Percentiles rank a stretch among this genome's conserved stretches.
Evolutionary conservation across 2,113 vertebrate species (phyloP).

Genomic region (Nibea albiflora): DNA sequence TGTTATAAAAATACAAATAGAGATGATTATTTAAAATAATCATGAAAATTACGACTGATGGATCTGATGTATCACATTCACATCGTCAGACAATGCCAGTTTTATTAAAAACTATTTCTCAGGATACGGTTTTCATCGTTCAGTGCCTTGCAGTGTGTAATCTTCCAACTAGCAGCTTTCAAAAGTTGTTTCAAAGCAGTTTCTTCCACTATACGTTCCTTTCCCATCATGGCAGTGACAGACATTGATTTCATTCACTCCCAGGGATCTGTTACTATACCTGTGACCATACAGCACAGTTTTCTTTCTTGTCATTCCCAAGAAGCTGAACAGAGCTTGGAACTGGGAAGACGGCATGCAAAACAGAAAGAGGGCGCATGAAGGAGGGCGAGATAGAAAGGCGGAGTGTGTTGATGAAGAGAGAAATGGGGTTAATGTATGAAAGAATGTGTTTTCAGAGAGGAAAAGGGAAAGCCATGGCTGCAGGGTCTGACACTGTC

Average conservation of each 20-base stretch:
- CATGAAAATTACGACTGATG: background rate
- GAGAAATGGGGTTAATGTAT: slow-evolving; percentile 77
- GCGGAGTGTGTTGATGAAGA: slow-evolving; percentile 61
- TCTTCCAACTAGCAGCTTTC: background rate
- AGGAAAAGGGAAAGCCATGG: slow-evolving; percentile 67
- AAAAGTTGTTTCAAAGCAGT: slow-evolving; percentile 19
- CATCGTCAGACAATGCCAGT: background rate
- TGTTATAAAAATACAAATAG: background rate
- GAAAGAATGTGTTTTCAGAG: slow-evolving; percentile 68
- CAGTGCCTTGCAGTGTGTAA: background rate
- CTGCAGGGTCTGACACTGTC: slow-evolving; percentile 78
- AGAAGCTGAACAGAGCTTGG: background rate
- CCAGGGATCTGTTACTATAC: slow-evolving; percentile 15
- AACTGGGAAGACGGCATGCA: slow-evolving; percentile 12
- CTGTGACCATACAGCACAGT: slow-evolving; percentile 17
- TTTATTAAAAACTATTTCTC: no score
- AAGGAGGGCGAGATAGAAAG: slow-evolving; percentile 25
- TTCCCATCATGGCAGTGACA: slow-evolving; percentile 9
- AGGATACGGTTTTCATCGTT: no score
- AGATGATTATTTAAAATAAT: background rate
- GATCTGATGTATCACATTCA: background rate
- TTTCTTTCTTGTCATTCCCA: slow-evolving; percentile 1
- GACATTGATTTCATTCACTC: slow-evolving; percentile 15
- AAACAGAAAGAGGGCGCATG: background rate
- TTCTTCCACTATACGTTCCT: background rate